Percentiles rank a stretch among this genome's conserved stretches.
Conservation (phyloP, 2,113 vertebrate species). For the Nycticebus coucang region DNA sequence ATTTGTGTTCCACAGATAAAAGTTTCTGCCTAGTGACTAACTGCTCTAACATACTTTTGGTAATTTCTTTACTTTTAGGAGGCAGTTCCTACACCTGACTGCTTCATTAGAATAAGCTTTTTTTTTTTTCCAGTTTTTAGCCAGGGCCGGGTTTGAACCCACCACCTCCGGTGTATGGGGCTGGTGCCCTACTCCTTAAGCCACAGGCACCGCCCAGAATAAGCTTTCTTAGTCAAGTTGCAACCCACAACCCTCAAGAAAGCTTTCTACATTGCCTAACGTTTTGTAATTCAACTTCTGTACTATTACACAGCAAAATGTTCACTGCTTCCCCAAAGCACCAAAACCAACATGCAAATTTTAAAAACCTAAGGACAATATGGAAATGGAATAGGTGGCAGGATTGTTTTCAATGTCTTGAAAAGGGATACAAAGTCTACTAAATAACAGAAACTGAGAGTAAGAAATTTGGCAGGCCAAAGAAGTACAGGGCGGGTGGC, state of each 20-base stretch:
- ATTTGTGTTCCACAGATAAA: conserved; percentile 36
- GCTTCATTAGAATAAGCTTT: not conserved
- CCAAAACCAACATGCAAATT: conserved; percentile 21
- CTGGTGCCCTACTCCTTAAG: too few relatives aligned
- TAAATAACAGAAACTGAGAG: not conserved
- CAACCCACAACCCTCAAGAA: conserved; percentile 39
- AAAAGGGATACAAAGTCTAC: conserved; percentile 2
- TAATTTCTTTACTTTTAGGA: not conserved
- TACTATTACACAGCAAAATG: conserved; percentile 42
- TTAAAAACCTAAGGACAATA: conserved; percentile 20
- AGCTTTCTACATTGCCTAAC: conserved; percentile 43
- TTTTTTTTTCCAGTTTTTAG: not conserved
- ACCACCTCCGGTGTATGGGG: too few relatives aligned
- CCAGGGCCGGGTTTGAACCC: too few relatives aligned
- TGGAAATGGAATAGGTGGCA: not conserved
- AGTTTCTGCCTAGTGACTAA: conserved; percentile 31
- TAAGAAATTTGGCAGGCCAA: not conserved
- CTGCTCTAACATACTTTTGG: not conserved
- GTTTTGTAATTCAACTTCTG: conserved; percentile 53
- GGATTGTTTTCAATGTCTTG: not conserved
- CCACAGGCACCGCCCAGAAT: not conserved
- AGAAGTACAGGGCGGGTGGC: conserved; percentile 21
- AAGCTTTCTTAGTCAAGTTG: conserved; percentile 7
- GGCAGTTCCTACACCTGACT: not conserved
- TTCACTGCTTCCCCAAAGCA: conserved; percentile 51